Base-by-base conservation (phyloP, 2,888 invertebrate species). In the Temnothorax unifasciatus region DNA sequence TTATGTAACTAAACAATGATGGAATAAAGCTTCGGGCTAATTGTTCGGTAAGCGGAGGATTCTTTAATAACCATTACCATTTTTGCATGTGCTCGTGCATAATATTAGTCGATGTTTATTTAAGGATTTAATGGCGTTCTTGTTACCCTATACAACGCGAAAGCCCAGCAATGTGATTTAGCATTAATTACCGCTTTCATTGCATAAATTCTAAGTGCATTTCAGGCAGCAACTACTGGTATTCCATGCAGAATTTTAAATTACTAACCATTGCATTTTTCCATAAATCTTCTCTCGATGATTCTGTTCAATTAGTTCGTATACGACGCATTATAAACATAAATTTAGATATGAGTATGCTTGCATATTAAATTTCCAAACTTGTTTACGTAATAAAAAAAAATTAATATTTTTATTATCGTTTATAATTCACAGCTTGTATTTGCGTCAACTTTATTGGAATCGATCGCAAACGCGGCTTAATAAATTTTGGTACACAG, bases 101-200 rank as follows among this genome's bases (percentile, higher is more conserved):
- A 81, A 61, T 50, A 59, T 57, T 41, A 50, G 64, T 8, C 52
- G 9, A 85, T 86, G 87, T 88, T 88, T 90, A 85, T 84, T 85
- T 69, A 79, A 75, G 82, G 73, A 85, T 85, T 79, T 29, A 29
- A 86, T 66, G 44, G 74, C 75, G 71, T 87, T 74, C 84, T 86
- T 74, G 86, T 89, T 87, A 86, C 82, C 68, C 84, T 74, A 75
- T 69, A 76, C 69, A 84, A 87, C 83, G 84, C 68, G 3, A 74
- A 52, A 79, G 83, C 85, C 84, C 87, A 73, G 73, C 88, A 88
- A 90, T 92, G 92, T 92, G 91, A 91, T 89, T 90, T 85, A 82
- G 92, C 92, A 92, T 92, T 86, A 92, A 92, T 92, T 90, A 89
- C 87, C 86, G 18, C 71, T 73, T 86, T 88, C 87, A 89, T 90